Conservation (phyloP, 2,888 invertebrate species). For the Scelioninae gen. 2 region DNA sequence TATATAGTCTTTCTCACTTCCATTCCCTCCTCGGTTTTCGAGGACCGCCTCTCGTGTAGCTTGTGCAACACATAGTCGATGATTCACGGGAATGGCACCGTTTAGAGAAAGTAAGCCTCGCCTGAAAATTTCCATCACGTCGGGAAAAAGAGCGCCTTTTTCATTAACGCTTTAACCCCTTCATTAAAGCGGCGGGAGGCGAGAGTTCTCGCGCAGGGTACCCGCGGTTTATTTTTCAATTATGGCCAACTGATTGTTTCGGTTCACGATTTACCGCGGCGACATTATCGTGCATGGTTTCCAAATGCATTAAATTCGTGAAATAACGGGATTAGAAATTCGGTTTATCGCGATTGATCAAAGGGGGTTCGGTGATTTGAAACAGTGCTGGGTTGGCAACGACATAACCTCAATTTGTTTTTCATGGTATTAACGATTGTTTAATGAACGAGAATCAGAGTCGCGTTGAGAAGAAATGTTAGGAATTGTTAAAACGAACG, state of each 20-base stretch:
- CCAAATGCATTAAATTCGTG: too few species aligned
- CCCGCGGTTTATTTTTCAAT: conserved; percentile 44
- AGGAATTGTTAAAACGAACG: too few species aligned
- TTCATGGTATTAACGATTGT: too few species aligned
- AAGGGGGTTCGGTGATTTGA: too few species aligned
- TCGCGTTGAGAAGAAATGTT: too few species aligned
- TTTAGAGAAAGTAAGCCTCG: conserved; percentile 52
- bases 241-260: conserved; percentile 34
- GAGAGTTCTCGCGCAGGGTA: conserved; percentile 32
- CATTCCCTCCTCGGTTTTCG: too few species aligned
- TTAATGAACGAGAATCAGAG: too few species aligned
- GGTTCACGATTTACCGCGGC: conserved; percentile 19
- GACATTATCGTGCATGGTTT: too few species aligned
- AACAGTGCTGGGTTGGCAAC: too few species aligned
- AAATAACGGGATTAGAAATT: too few species aligned
- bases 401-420: too few species aligned
- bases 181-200: conserved; percentile 41
- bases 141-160: conserved; percentile 44
- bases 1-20: conserved; percentile 60
- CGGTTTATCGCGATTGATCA: too few species aligned
- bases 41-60: conserved; percentile 46
- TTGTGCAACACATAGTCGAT: conserved; percentile 51
- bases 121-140: conserved; percentile 56
- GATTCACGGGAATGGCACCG: conserved; percentile 57
- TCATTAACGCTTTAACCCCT: conserved; percentile 49